phyloP scores from a whole-genome alignment of 2,113 vertebrate genomes.

The Laterallus jamaicensis region DNA sequence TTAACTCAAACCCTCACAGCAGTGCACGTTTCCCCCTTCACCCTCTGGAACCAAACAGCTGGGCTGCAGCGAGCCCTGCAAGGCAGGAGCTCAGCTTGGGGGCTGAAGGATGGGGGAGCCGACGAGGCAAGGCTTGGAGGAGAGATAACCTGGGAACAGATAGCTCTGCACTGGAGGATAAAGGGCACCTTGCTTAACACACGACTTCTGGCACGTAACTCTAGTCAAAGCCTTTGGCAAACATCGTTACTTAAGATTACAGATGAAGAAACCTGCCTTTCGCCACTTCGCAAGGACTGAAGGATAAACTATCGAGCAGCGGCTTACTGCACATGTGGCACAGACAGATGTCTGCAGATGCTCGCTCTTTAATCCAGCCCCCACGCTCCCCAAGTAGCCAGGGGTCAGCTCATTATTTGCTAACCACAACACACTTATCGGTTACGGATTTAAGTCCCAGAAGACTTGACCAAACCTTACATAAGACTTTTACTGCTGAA shows the following conservation, averaged over 20 bases:
- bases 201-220: constrained; percentile 30
- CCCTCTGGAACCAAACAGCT: background rate
- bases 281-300: constrained; percentile 10
- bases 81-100: background rate
- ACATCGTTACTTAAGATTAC: constrained; percentile 23
- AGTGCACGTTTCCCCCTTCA: background rate
- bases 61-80: background rate
- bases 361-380: background rate
- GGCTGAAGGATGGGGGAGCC: background rate
- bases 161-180: constrained; percentile 1
- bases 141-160: constrained; percentile 37
- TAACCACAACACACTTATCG: background rate
- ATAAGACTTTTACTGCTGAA: constrained; percentile 60
- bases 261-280: constrained; percentile 58
- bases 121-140: background rate
- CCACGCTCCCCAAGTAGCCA: background rate
- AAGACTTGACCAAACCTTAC: constrained; percentile 20
- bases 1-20: background rate
- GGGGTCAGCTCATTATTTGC: constrained; percentile 7
- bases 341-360: background rate
- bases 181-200: constrained; percentile 63
- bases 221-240: constrained; percentile 35
- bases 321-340: background rate
- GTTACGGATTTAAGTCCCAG: background rate
- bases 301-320: background rate